Evolutionary conservation across 2,113 vertebrate species (phyloP).

Genomic region (Electrona antarctica): DNA sequence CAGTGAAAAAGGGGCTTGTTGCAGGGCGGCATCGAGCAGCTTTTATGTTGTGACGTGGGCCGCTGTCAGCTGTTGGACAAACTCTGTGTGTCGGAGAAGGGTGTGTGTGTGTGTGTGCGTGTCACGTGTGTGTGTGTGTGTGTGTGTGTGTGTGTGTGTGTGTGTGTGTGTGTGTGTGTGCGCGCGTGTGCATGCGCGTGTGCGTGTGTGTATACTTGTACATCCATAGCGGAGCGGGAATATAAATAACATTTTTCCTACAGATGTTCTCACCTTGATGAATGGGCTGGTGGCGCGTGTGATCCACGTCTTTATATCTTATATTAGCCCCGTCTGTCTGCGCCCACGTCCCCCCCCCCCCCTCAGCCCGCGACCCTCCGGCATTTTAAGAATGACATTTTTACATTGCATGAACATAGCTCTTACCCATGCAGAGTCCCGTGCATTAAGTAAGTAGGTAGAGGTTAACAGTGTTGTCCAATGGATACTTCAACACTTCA

Average conservation of each 20-base stretch:
- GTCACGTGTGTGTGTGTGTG: constrained; percentile 48
- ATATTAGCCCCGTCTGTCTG: constrained; percentile 37
- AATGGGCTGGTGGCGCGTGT: constrained; percentile 58
- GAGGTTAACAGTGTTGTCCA: too few species aligned
- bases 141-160: neutral
- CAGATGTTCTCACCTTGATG: constrained; percentile 76
- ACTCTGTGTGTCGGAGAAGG: constrained; percentile 62
- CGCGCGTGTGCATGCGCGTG: constrained; percentile 30
- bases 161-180: constrained; percentile 53
- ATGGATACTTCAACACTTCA: too few species aligned
- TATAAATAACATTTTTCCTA: constrained; percentile 78
- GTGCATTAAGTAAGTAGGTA: too few species aligned
- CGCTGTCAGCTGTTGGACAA: constrained; percentile 71
- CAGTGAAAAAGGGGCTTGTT: constrained; percentile 72
- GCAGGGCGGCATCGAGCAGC: constrained; percentile 63
- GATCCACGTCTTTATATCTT: constrained; percentile 41
- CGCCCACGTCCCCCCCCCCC: constrained; percentile 43
- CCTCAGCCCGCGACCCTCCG: constrained; percentile 15
- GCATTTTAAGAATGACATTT: constrained; percentile 36
- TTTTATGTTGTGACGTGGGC: constrained; percentile 73
- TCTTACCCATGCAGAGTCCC: too few species aligned
- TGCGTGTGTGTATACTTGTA: neutral
- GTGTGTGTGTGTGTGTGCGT: constrained; percentile 21
- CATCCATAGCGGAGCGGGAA: constrained; percentile 25
- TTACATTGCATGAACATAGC: neutral